Evolutionary conservation across 2,113 vertebrate genomes (phyloP), one percentile per base, ranked within the genome.

Genomic region (Pithys albifrons): DNA sequence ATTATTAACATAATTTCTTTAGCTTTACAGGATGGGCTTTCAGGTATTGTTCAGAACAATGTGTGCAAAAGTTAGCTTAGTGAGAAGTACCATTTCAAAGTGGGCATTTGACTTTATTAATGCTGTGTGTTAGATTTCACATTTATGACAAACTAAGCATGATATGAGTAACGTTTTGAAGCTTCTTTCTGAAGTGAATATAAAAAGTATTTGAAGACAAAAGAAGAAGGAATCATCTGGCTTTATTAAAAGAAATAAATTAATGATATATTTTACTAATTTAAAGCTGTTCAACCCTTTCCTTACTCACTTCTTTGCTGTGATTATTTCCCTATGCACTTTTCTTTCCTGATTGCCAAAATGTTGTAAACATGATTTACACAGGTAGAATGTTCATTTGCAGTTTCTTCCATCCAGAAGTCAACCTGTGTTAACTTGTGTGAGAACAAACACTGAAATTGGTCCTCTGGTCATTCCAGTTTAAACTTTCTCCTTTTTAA

Each of bases 1-100:
- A 58, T 96, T 86, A 92, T 65, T 88, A 73, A 58, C 7, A 45
- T 74, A 84, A 81, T 86, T 91, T 85, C 54, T 88, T 95, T 45
- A 76, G 46, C 62, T 76, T 76, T 76, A 80, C 41, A 65, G 85
- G 71, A 79, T 43, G 72, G 43, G 24, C 55, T 89, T 91, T 93
- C 91, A 81, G 29, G 43, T 67, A 27, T 92, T 85, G 91, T 81
- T 95, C 31, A 73, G n/a, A 82, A 85, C 62, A 82, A 82, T 58
- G n/a, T 46, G 7, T 73, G 52, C 48, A 46, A 27, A 78, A 57
- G 25, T 72, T 57, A 46, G 10, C 41, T 65, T 91, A 89, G 91
- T 85, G 29, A 82, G 66, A 89, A 75, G 12, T 33, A 62, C 69
- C 0, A 73, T 87, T 92, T 94, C 75, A 76, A 88, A 89, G 5